These are phyloP conservation scores for Sebastes elongatus DNA, from an alignment of 2,797 vertebrate species.

Conservation along the genomic window DNA sequence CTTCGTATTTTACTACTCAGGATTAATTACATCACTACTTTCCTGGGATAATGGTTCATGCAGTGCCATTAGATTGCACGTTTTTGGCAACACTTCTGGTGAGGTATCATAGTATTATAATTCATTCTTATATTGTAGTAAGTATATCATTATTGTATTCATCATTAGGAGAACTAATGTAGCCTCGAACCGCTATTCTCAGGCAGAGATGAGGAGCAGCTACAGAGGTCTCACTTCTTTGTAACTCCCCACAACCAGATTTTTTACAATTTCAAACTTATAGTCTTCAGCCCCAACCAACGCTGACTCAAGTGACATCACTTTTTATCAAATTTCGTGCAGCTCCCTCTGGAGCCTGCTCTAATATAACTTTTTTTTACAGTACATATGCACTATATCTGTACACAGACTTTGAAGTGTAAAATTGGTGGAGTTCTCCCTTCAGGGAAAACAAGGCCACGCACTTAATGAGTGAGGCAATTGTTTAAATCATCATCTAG, in stretches of 20 bases:
- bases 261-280: background rate
- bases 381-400: background rate
- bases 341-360: background rate
- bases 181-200: background rate
- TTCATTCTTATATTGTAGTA: background rate
- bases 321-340: background rate
- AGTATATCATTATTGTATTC: background rate
- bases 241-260: background rate
- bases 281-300: background rate
- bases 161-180: background rate
- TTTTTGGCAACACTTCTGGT: background rate
- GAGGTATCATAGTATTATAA: background rate
- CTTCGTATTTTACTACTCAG: slow-evolving; percentile 6
- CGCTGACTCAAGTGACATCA: background rate
- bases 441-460: background rate
- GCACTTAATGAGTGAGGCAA: background rate
- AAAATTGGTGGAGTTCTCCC: background rate
- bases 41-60: background rate
- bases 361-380: background rate
- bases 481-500: background rate
- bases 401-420: background rate
- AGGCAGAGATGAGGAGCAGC: background rate
- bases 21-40: slow-evolving; percentile 12
- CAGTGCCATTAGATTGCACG: background rate
- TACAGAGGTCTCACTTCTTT: background rate